Conservation (phyloP, 2,888 invertebrate species). For the Ephialtes manifestator region DNA sequence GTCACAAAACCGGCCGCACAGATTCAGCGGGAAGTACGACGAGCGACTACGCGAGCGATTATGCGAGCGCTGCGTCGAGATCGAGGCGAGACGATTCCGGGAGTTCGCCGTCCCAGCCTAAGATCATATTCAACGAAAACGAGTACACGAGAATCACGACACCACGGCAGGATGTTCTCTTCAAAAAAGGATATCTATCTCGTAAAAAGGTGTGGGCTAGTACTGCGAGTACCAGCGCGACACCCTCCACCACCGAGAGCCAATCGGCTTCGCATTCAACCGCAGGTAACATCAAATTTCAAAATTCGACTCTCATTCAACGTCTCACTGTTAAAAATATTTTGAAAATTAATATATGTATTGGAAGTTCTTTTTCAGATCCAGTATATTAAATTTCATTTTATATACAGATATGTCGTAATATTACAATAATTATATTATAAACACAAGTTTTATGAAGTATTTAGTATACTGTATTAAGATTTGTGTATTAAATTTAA, state of each 20-base stretch:
- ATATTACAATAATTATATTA: too few relatives aligned
- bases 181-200: slow-evolving; percentile 90
- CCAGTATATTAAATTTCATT: too few relatives aligned
- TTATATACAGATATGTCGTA: too few relatives aligned
- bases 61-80: slow-evolving; percentile 74
- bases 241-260: slow-evolving; percentile 85
- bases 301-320: neutral
- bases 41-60: slow-evolving; percentile 75
- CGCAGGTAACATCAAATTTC: slow-evolving; percentile 78
- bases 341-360: too few relatives aligned
- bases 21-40: slow-evolving; percentile 75
- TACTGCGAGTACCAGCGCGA: slow-evolving; percentile 83
- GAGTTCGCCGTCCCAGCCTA: slow-evolving; percentile 84
- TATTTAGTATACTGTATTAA: too few relatives aligned
- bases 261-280: slow-evolving; percentile 85
- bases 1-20: slow-evolving; percentile 71
- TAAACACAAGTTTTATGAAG: too few relatives aligned
- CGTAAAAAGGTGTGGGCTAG: slow-evolving; percentile 86
- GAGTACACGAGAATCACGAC: slow-evolving; percentile 91
- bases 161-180: slow-evolving; percentile 90
- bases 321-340: too few relatives aligned
- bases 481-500: too few relatives aligned
- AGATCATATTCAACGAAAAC: slow-evolving; percentile 88
- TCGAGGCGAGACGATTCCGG: slow-evolving; percentile 76
- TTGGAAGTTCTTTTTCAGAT: too few relatives aligned